Evolutionary conservation across 2,888 invertebrate species (phyloP).

Genomic region (Digitonthophagus gazella): DNA sequence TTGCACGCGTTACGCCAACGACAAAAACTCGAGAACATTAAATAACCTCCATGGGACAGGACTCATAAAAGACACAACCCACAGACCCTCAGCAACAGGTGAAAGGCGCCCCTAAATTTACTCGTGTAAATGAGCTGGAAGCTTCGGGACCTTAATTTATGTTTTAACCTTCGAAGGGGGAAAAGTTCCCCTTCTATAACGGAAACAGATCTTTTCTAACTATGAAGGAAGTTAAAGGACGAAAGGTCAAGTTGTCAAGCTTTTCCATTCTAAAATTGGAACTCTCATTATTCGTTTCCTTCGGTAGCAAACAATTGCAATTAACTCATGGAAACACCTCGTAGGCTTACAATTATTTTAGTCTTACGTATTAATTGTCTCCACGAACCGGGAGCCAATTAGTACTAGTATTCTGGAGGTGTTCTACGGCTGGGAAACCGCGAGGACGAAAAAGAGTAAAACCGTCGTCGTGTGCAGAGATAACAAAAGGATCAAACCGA

Average conservation of each 20-base stretch:
- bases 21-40: not conserved
- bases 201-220: too few relatives aligned
- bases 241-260: too few relatives aligned
- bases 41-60: not conserved
- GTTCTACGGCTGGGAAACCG: not conserved
- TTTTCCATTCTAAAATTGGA: not conserved
- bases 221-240: not conserved
- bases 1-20: not conserved
- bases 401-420: not conserved
- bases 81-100: not conserved
- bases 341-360: not conserved
- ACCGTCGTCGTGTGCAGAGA: not conserved
- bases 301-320: not conserved
- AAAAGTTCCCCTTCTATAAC: not conserved
- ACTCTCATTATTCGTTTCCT: not conserved
- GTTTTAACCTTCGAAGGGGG: not conserved
- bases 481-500: not conserved
- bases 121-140: not conserved
- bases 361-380: not conserved
- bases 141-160: not conserved
- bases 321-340: not conserved
- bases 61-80: not conserved
- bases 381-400: not conserved
- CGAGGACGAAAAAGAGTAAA: not conserved
- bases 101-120: not conserved